phyloP scores from a whole-genome alignment of 2,888 invertebrate genomes.

The Drosophila falleni region DNA sequence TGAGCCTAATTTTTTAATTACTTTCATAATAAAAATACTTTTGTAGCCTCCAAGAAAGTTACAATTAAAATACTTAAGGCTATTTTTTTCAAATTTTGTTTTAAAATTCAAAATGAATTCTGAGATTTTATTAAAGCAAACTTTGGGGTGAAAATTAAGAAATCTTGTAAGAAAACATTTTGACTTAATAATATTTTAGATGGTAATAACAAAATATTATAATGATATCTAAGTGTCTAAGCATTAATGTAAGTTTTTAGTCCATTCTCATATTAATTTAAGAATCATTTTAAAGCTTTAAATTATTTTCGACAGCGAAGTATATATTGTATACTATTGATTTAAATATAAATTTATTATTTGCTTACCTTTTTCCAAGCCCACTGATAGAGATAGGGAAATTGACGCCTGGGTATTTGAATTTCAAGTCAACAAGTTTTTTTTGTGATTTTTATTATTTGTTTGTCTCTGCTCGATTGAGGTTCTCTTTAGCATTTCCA shows the following conservation, averaged over 20 bases:
- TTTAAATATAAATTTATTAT: background rate
- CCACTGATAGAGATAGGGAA: background rate
- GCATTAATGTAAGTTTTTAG: too few species aligned
- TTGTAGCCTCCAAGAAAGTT: background rate
- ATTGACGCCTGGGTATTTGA: conserved; percentile 1
- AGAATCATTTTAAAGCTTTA: too few species aligned
- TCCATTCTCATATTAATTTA: background rate
- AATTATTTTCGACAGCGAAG: background rate
- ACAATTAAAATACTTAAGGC: background rate
- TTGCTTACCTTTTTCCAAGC: conserved; percentile 35
- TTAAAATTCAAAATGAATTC: background rate
- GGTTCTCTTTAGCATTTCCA: conserved; percentile 41
- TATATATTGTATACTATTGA: background rate
- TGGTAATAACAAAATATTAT: too few species aligned
- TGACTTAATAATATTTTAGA: background rate
- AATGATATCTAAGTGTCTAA: too few species aligned
- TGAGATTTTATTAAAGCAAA: background rate
- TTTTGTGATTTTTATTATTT: conserved; percentile 27
- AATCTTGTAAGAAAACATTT: background rate
- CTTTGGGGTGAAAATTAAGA: background rate
- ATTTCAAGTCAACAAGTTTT: conserved; percentile 48
- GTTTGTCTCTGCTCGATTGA: conserved; percentile 31
- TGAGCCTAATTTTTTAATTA: conserved; percentile 16
- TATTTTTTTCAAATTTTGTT: conserved; percentile 1
- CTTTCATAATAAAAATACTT: conserved; percentile 37